A percentile compares a stretch with the other conserved stretches of the same genome.
These are phyloP conservation scores for Lampris megalopsis DNA, from an alignment of 2,113 vertebrate genomes.

Conservation along the genomic window DNA sequence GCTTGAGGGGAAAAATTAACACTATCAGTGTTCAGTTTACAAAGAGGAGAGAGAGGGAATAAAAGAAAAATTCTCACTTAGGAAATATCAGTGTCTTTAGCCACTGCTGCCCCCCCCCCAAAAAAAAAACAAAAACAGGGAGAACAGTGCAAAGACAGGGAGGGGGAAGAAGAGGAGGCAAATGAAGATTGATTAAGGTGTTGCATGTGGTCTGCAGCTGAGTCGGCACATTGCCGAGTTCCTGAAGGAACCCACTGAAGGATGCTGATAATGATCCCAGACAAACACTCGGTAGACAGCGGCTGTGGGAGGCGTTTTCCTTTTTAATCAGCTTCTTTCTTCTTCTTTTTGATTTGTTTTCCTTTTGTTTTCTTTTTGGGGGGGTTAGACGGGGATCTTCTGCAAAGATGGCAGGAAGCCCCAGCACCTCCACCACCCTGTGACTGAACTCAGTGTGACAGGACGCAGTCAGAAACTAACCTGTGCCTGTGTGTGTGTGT, in stretches of 20 bases:
- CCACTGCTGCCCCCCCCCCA: not conserved
- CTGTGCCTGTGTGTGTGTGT: not conserved
- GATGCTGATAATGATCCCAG: slow-evolving; percentile 57
- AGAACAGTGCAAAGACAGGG: not conserved
- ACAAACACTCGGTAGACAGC: not conserved
- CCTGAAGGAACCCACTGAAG: slow-evolving; percentile 58
- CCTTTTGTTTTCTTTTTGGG: not conserved
- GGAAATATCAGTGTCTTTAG: slow-evolving; percentile 32
- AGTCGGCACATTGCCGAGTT: slow-evolving; percentile 62
- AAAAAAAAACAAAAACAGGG: slow-evolving; percentile 19
- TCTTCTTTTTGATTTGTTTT: too few species aligned
- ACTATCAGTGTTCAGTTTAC: not conserved
- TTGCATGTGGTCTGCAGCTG: slow-evolving; percentile 55
- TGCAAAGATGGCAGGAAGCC: slow-evolving; percentile 48
- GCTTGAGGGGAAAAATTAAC: slow-evolving; percentile 15
- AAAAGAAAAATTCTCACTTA: slow-evolving; percentile 36
- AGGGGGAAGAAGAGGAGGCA: slow-evolving; percentile 43
- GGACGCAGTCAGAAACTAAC: slow-evolving; percentile 62
- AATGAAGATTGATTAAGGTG: slow-evolving; percentile 76
- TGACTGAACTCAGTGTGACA: slow-evolving; percentile 45
- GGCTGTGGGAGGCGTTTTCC: too few species aligned
- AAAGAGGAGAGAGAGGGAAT: slow-evolving; percentile 11
- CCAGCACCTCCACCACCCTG: slow-evolving; percentile 23
- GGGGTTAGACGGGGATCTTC: slow-evolving; percentile 8
- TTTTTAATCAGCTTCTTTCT: too few species aligned